These are phyloP conservation scores for Notospermus geniculatus DNA, from an alignment of 1,140 invertebrate genomes.

Conservation along the genomic window DNA sequence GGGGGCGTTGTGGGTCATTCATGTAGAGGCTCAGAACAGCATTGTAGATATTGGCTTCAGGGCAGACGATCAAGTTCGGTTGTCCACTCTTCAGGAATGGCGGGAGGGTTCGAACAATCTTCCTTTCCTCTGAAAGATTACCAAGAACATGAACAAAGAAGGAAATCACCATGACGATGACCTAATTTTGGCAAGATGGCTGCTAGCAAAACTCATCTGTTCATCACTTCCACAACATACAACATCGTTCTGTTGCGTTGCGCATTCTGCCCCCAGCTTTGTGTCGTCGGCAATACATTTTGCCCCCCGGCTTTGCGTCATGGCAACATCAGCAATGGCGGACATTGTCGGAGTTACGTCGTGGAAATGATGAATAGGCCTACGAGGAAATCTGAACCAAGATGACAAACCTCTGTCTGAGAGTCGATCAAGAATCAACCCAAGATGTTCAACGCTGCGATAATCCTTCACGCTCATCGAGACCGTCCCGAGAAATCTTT, in stretches of 20 bases:
- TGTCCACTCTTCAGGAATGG: constrained; percentile 27
- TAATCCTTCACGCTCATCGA: constrained; percentile 41
- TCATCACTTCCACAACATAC: too few relatives aligned
- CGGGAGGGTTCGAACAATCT: constrained; percentile 28
- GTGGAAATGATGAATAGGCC: neutral
- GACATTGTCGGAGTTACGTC: too few relatives aligned
- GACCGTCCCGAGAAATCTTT: constrained; percentile 32
- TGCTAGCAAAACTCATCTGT: too few relatives aligned
- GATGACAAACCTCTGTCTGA: constrained; percentile 25
- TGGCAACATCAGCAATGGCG: too few relatives aligned
- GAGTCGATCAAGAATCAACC: constrained; percentile 33
- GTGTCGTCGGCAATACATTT: too few relatives aligned
- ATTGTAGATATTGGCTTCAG: constrained; percentile 36
- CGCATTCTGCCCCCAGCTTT: too few relatives aligned
- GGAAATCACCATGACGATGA: too few relatives aligned
- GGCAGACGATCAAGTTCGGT: constrained; percentile 44
- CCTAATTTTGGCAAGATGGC: too few relatives aligned
- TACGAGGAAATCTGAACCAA: too few relatives aligned
- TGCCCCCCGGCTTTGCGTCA: too few relatives aligned
- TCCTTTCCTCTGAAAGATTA: constrained; percentile 5
- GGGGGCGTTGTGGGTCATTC: constrained; percentile 16
- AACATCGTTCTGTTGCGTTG: too few relatives aligned
- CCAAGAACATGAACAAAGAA: too few relatives aligned
- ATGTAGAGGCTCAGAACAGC: constrained; percentile 39
- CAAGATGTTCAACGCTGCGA: constrained; percentile 47